phyloP scores from a whole-genome alignment of 2,113 vertebrate species.

The Thunnus maccoyii region DNA sequence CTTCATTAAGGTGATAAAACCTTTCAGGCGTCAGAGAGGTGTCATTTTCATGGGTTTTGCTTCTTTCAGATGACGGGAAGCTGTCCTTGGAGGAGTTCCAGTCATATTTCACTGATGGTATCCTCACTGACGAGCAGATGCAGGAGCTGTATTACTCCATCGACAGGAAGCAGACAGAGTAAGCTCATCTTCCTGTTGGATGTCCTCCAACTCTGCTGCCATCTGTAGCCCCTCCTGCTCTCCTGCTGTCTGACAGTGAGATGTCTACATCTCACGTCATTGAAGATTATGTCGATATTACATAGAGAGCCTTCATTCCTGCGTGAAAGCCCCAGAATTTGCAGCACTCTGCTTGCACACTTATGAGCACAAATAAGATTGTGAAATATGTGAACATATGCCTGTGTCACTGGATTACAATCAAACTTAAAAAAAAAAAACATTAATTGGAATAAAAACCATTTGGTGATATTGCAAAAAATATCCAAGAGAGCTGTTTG shows the following conservation, averaged over 20 bases:
- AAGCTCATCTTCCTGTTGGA: constrained; percentile 74
- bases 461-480: background rate
- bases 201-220: constrained; percentile 53
- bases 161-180: constrained; percentile 91
- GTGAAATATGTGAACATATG: constrained; percentile 26
- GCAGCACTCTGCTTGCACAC: constrained; percentile 2
- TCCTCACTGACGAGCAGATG: constrained; percentile 92
- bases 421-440: constrained; percentile 5
- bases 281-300: constrained; percentile 53
- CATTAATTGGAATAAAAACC: background rate
- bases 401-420: background rate
- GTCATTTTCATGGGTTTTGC: constrained; percentile 25
- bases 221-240: constrained; percentile 63
- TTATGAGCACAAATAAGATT: constrained; percentile 17
- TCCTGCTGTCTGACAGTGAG: constrained; percentile 45
- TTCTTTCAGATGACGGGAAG: constrained; percentile 92
- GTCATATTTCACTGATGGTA: constrained; percentile 93
- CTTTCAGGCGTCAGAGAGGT: constrained; percentile 4
- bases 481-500: background rate
- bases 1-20: constrained; percentile 13
- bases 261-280: constrained; percentile 37
- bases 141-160: constrained; percentile 93
- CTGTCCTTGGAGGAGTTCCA: constrained; percentile 97
- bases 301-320: constrained; percentile 24
- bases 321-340: constrained; percentile 23